Evolutionary conservation across 2,113 vertebrate genomes (phyloP).

Genomic region (Dascyllus trimaculatus): DNA sequence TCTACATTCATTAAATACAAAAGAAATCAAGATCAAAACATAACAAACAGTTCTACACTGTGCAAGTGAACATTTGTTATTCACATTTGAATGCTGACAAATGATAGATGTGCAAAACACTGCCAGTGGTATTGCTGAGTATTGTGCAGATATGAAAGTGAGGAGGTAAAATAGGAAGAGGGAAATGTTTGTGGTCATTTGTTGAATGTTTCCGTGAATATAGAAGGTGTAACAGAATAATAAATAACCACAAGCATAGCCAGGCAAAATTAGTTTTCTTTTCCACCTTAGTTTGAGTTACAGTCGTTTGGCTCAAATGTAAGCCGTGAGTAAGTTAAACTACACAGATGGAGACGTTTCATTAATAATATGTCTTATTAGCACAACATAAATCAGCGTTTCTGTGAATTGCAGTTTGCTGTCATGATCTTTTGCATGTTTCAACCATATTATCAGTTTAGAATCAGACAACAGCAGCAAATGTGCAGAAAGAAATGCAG

Average conservation of each 20-base stretch:
- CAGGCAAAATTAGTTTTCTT: neutral
- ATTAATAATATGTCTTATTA: too few relatives aligned
- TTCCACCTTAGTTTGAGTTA: neutral
- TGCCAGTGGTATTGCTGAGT: neutral
- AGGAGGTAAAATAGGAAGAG: neutral
- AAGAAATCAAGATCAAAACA: neutral
- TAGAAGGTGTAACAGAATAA: neutral
- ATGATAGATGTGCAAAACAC: neutral
- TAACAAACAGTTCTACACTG: neutral
- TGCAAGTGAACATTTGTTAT: neutral
- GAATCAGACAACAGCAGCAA: too few relatives aligned
- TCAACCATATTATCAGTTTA: too few relatives aligned
- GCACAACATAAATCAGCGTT: too few relatives aligned
- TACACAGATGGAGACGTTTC: too few relatives aligned
- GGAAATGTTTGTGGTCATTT: neutral
- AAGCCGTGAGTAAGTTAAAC: too few relatives aligned
- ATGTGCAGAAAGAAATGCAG: too few relatives aligned
- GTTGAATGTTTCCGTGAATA: neutral
- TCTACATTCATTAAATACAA: neutral
- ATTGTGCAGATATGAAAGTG: neutral
- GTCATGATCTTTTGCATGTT: too few relatives aligned
- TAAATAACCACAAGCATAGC: neutral
- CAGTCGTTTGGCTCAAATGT: neutral
- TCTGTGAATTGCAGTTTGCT: too few relatives aligned
- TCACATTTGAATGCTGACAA: neutral